A percentile compares a stretch with the other conserved stretches of the same genome.
Evolutionary conservation across 2,113 vertebrate genomes (phyloP).

Genomic region (Galbula dea): DNA sequence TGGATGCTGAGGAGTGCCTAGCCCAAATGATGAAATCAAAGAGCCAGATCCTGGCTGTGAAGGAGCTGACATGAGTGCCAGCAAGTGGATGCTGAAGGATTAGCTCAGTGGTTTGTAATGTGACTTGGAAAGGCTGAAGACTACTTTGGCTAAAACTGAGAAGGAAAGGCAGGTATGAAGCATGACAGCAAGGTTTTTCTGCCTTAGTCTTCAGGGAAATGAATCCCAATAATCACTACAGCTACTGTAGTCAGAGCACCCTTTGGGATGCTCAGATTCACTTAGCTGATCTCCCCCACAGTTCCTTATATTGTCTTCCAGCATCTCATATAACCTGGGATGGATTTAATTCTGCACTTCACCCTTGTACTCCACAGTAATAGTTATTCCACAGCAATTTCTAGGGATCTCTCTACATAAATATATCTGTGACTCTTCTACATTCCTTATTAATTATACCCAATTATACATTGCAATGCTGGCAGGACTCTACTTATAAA

Average conservation of each 20-base stretch:
- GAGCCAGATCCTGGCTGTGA: conserved; percentile 30
- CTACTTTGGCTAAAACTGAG: conserved; percentile 38
- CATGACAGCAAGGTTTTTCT: background rate
- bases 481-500: background rate
- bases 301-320: background rate
- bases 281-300: background rate
- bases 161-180: conserved; percentile 58
- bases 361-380: background rate
- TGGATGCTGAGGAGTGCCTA: conserved; percentile 37
- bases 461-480: background rate
- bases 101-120: conserved; percentile 45
- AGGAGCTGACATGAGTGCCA: background rate
- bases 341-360: background rate
- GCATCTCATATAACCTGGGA: background rate
- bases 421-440: background rate
- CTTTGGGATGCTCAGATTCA: background rate
- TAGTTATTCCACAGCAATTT: background rate
- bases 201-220: background rate
- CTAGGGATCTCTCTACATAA: background rate
- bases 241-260: background rate
- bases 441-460: background rate
- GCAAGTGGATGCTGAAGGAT: conserved; percentile 33
- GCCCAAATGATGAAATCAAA: conserved; percentile 48
- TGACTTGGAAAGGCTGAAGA: conserved; percentile 55
- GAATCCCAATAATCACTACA: background rate